Percentiles rank a stretch among this genome's conserved stretches.
Evolutionary conservation across 2,797 vertebrate genomes (phyloP).

Genomic region (Sebastes nivosus): DNA sequence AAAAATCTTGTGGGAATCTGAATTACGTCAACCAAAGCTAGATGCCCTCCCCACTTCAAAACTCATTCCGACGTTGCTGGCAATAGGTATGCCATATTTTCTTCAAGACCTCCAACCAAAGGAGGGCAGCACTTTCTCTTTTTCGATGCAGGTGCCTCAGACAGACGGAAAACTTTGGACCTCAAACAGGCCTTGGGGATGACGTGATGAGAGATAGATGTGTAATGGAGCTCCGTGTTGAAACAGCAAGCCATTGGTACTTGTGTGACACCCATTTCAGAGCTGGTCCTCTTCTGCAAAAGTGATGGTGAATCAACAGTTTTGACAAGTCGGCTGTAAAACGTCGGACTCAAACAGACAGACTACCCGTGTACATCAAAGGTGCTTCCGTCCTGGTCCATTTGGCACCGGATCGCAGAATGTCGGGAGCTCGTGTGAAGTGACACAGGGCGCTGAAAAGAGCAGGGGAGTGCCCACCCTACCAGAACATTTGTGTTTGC

Average conservation of each 20-base stretch:
- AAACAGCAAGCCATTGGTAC: constrained; percentile 73
- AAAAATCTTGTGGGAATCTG: too few species aligned
- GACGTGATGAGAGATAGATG: constrained; percentile 60
- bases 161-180: constrained; percentile 7
- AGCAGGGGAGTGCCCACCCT: constrained; percentile 43
- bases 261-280: constrained; percentile 79
- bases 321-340: constrained; percentile 80
- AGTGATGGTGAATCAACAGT: constrained; percentile 78
- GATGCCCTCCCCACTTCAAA: too few species aligned
- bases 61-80: too few species aligned
- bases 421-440: constrained; percentile 74
- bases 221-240: constrained; percentile 76
- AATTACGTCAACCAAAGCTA: too few species aligned
- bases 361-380: constrained; percentile 73
- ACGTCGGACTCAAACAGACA: constrained; percentile 66
- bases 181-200: not conserved
- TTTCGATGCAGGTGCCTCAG: not conserved
- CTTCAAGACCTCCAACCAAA: constrained; percentile 9
- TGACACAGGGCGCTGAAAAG: constrained; percentile 48
- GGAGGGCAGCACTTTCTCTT: constrained; percentile 9
- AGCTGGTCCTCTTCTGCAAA: constrained; percentile 66
- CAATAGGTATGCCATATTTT: not conserved
- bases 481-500: constrained; percentile 24
- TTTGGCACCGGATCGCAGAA: constrained; percentile 80
- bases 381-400: constrained; percentile 70